These are phyloP conservation scores for Heloderma charlesbogerti DNA, from an alignment of 2,113 vertebrate species.

Conservation along the genomic window DNA sequence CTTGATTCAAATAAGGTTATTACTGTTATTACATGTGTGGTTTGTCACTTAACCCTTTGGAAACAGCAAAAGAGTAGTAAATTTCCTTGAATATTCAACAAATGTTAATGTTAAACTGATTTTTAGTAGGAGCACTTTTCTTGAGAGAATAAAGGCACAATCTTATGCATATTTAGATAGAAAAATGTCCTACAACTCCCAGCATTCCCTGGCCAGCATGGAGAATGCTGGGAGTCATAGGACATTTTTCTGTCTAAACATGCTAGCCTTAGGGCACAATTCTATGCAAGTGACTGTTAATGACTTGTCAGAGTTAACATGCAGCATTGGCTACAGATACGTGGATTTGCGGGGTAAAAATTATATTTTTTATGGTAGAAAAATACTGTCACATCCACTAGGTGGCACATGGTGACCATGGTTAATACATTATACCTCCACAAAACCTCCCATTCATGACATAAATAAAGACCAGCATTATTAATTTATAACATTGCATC, in stretches of 20 bases:
- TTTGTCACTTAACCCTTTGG: background rate
- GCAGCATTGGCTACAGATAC: slow-evolving; percentile 35
- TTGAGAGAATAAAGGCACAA: background rate
- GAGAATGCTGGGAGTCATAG: too few species aligned
- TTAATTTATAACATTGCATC: slow-evolving; percentile 84
- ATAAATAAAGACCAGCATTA: slow-evolving; percentile 85
- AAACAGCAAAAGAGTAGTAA: background rate
- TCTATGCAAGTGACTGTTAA: background rate
- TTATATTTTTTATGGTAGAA: slow-evolving; percentile 30
- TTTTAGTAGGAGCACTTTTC: slow-evolving; percentile 33
- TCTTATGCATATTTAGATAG: background rate
- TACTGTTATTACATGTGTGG: background rate
- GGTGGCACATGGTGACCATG: slow-evolving; percentile 74
- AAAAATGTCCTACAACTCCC: too few species aligned
- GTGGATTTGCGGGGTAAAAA: background rate
- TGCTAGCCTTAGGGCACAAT: too few species aligned
- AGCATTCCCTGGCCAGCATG: too few species aligned
- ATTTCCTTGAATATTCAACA: slow-evolving; percentile 4
- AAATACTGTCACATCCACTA: slow-evolving; percentile 69
- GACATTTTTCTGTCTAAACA: too few species aligned
- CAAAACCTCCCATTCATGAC: slow-evolving; percentile 79
- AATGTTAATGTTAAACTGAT: slow-evolving; percentile 2
- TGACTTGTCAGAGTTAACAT: background rate
- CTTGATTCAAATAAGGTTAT: background rate
- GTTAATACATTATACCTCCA: slow-evolving; percentile 56